Base-by-base conservation (phyloP, 2,888 invertebrate genomes). In the Sinelater perroti region DNA sequence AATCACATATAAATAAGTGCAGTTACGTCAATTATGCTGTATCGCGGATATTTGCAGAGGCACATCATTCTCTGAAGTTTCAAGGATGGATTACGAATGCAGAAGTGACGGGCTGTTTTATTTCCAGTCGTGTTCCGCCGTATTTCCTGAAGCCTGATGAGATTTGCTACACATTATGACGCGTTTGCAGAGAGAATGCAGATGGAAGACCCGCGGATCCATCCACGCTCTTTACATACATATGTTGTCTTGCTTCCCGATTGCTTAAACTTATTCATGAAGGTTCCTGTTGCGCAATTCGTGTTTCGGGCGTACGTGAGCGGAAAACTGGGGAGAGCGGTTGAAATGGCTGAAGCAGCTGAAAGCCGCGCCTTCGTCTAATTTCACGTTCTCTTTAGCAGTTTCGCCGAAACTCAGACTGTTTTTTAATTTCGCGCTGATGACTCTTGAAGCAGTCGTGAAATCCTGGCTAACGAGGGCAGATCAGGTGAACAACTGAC, bases 271-370 rank as follows among this genome's bases (percentile, higher is more conserved):
- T 50, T 56, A 45, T 50, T 56, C 45, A 56, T 56, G 46, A 13
- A 56, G 46, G 52, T 51, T 51, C 35, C 36, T 28, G 51, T 36
- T 51, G 35, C 44, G 46, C 46, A 56, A 51, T 45, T 51, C 38
- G 56, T 56, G 38, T 50, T 45, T n/a, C n/a, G n/a, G n/a, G n/a
- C n/a, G 11, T 51, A 56, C 56, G 56, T 51, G 56, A 56, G 30
- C 14, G 13, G 56, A 56, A 56, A 46, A 38, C 14, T 10, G 11
- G n/a, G n/a, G n/a, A n/a, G n/a, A n/a, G n/a, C n/a, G n/a, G n/a
- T n/a, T n/a, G 14, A 42, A 42, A n/a, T n/a, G n/a, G n/a, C n/a
- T n/a, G n/a, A n/a, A n/a, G n/a, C n/a, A n/a, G n/a, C n/a, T n/a
- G n/a, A n/a, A n/a, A n/a, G n/a, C n/a, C n/a, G n/a, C n/a, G n/a